Percentiles rank a stretch among this genome's conserved stretches.
Conservation (phyloP, 2,888 invertebrate species). For the Sisyra nigra region DNA sequence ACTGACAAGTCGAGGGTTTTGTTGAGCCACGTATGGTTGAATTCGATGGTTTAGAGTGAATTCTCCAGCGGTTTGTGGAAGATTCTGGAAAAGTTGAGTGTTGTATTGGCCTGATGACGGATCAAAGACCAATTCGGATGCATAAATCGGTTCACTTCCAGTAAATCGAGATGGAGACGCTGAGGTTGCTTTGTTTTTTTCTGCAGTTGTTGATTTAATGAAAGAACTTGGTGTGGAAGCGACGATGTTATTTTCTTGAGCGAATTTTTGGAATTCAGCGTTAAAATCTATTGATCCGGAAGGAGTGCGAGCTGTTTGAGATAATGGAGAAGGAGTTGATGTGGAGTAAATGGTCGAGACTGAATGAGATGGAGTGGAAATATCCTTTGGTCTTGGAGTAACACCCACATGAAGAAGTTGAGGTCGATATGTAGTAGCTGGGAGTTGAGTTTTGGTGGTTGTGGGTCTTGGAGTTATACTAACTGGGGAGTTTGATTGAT, state of each 20-base stretch:
- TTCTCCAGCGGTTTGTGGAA: constrained; percentile 54
- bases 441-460: constrained; percentile 32
- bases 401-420: constrained; percentile 37
- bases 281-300: constrained; percentile 44
- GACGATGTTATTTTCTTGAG: constrained; percentile 43
- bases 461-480: constrained; percentile 43
- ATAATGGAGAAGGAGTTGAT: constrained; percentile 24
- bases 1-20: constrained; percentile 32
- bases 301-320: constrained; percentile 16
- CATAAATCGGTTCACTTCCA: constrained; percentile 50
- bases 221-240: constrained; percentile 32
- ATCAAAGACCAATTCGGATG: constrained; percentile 62
- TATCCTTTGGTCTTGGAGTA: constrained; percentile 33
- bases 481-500: constrained; percentile 30
- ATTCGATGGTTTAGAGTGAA: constrained; percentile 55
- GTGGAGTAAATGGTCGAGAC: constrained; percentile 21
- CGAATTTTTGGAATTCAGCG: constrained; percentile 59
- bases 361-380: constrained; percentile 19
- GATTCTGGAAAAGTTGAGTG: constrained; percentile 57
- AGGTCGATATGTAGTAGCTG: constrained; percentile 49
- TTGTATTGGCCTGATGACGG: constrained; percentile 63
- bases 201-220: constrained; percentile 17
- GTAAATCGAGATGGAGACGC: constrained; percentile 18
- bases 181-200: constrained; percentile 25
- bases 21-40: constrained; percentile 46